Evolutionary conservation across 2,888 invertebrate genomes (phyloP), one percentile per base, ranked within the genome.

Genomic region (Crepidodera aurea): DNA sequence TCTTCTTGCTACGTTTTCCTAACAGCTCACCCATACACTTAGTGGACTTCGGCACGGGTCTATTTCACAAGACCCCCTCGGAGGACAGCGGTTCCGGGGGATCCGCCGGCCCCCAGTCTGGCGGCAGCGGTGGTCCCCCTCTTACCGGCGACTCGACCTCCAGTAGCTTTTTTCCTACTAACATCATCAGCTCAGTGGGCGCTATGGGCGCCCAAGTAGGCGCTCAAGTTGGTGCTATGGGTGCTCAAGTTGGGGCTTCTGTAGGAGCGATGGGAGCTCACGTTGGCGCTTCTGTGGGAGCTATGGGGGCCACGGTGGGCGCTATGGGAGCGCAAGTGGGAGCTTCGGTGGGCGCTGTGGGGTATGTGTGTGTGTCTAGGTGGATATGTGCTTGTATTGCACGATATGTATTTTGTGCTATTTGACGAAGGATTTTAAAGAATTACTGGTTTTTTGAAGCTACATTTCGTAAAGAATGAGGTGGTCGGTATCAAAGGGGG

Each of bases 11-110:
- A 37, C 15, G 62, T 61, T 57, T 19, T 34, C 56, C 46, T 15
- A 15, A 53, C 62, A 93, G 93, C 85, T 94, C 94, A 79, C 94
- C 94, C 79, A 93, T 94, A 85, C 93, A 93, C 87, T 88, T 96
- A 87, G 95, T 95, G 83, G 96, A 96, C 88, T 93, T 96, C 85
- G 94, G 96, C 83, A 92, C 94, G 79, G 95, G 95, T 83, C 87
- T 95, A 82, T 94, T 96, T 87, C 86, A 89, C 83, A 92, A 90
- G 87, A 93, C 93, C 86, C 94, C 93, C 78, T 93, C 93, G 79
- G 93, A 93, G 82, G 94, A 94, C 85, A 93, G 93, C 85, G 88
- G 88, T 82, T 90, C 90, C 81, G 86, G 86, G 73, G 81, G 82
- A 71, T 83, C 84, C 75, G 82, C 84, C 71, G 79, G 73, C 27